These are phyloP conservation scores for Octomys mimax DNA, from an alignment of 2,797 vertebrate species.

Conservation along the genomic window DNA sequence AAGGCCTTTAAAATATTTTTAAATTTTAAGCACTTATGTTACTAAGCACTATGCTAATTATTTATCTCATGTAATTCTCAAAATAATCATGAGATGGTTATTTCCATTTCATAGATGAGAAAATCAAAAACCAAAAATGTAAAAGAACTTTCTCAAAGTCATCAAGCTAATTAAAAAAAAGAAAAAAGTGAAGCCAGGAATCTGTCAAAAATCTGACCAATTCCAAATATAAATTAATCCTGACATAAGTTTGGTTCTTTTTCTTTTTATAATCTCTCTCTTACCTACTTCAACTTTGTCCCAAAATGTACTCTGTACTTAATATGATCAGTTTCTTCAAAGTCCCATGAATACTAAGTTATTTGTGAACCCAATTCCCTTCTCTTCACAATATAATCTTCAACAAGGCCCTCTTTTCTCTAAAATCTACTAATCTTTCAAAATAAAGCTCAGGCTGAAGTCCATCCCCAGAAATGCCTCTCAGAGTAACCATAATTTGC, in stretches of 20 bases:
- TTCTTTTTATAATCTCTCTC: background rate
- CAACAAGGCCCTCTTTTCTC: background rate
- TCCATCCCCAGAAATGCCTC: background rate
- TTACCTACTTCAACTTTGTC: background rate
- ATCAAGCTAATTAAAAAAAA: background rate
- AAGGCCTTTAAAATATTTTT: background rate
- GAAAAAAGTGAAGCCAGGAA: constrained; percentile 18
- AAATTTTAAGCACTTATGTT: constrained; percentile 21
- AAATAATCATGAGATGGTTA: constrained; percentile 21
- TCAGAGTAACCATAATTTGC: background rate
- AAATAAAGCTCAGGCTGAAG: background rate
- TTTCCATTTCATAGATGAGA: constrained; percentile 28
- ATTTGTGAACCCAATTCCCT: background rate
- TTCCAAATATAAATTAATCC: constrained; percentile 48
- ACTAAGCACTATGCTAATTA: background rate
- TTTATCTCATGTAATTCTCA: constrained; percentile 30
- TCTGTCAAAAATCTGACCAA: background rate
- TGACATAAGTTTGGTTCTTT: background rate
- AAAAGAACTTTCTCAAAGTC: constrained; percentile 57
- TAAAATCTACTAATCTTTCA: background rate
- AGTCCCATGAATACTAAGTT: background rate
- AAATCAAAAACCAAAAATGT: constrained; percentile 34
- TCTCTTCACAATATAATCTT: constrained; percentile 1
- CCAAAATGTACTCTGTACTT: background rate
- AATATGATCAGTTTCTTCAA: background rate